These are phyloP conservation scores for Lithodes maja DNA, from an alignment of 2,888 invertebrate genomes.

Conservation along the genomic window DNA sequence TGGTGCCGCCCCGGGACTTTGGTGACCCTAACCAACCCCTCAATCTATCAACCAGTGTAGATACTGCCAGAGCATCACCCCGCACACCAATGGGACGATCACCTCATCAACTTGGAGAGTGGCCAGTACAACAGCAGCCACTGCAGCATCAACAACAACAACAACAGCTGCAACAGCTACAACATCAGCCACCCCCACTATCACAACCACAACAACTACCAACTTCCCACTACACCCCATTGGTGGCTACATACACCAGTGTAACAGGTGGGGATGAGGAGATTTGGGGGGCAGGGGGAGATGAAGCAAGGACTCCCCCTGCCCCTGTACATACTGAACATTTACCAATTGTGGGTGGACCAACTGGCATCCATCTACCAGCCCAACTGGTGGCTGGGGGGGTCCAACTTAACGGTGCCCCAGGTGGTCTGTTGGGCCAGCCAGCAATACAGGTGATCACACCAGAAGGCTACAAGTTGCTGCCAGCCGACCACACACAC, in stretches of 20 bases:
- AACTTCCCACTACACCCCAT: conserved; percentile 38
- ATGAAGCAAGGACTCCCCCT: conserved; percentile 24
- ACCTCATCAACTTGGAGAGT: conserved; percentile 44
- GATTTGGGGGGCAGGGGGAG: conserved; percentile 44
- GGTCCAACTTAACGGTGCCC: conserved; percentile 62
- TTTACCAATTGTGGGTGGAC: conserved; percentile 45
- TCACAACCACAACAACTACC: not conserved
- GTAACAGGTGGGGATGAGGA: conserved; percentile 46
- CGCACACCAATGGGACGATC: conserved; percentile 18
- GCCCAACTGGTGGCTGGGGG: conserved; percentile 66
- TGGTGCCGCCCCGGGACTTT: conserved; percentile 32
- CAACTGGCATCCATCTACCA: conserved; percentile 58
- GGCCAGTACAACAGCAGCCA: conserved; percentile 34
- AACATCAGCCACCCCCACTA: not conserved
- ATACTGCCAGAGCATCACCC: conserved; percentile 46
- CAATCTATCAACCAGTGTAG: conserved; percentile 66
- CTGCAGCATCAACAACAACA: conserved; percentile 14
- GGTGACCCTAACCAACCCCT: conserved; percentile 67
- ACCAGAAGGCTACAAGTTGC: conserved; percentile 64
- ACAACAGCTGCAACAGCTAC: not conserved
- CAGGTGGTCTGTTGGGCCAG: conserved; percentile 59
- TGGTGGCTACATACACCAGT: conserved; percentile 25
- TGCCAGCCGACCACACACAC: conserved; percentile 61
- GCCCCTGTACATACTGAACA: conserved; percentile 43
- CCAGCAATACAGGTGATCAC: conserved; percentile 68